Base-by-base conservation (phyloP, 2,113 vertebrate genomes). In the Actenoides hombroni region DNA sequence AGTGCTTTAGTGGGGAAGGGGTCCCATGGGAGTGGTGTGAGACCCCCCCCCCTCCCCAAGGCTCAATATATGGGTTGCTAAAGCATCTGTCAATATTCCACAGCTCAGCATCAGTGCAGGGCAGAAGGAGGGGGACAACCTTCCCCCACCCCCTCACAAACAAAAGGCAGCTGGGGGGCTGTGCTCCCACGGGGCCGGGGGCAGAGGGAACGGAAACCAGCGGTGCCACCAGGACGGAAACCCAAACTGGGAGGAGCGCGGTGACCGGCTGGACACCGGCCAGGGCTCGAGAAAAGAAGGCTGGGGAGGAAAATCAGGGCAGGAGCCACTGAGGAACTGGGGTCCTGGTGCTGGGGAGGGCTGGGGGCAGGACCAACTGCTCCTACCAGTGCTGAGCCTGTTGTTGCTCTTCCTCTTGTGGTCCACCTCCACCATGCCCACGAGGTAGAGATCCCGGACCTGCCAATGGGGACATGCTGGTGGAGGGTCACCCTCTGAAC, bases 401-500 rank as follows among this genome's bases (percentile, higher is more conserved):
- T 92, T 98, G 94, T 95, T 95, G 3, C 39, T 97, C 4, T 19
- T 91, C 86, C 68, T 94, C 53, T 73, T 96, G 67, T 65, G 95
- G 29, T 65, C 94, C 67, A 98, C 97, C 70, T 96, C 96, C 68
- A 94, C 92, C 69, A 23, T 83, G 70, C 98, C 97, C 31, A 93
- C 35, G 0, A 98, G 96, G 23, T 99, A 99, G 9, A 99, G 97
- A 69, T 99, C 98, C 74, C 59, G 97, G 28, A 98, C 98, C 98
- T 98, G 92, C 68, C n/a, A 10, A 29, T 3, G 40, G 74, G 51
- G 35, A 88, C 57, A 74, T 1, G 2, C 5, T 3, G 5, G 46
- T 42, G 39, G n/a, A 23, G 19, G 11, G 56, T 92, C 56, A 78
- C 56, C n/a, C 12, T 48, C 35, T 33, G 33, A 33, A 39, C 40